phyloP scores from a whole-genome alignment of 2,113 vertebrate species.

The Lepus timidus region DNA sequence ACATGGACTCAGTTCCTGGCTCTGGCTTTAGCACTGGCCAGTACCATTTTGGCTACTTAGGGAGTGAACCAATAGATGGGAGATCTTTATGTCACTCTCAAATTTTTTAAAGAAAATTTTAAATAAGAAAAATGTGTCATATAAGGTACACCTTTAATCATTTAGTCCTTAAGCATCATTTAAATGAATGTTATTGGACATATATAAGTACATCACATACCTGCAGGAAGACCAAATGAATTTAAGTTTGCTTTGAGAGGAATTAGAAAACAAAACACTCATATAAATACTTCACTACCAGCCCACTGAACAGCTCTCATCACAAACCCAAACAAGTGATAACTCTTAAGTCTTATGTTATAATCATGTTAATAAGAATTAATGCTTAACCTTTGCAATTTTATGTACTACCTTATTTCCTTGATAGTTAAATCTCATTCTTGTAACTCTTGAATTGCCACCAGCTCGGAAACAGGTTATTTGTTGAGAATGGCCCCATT shows the following conservation, averaged over 20 bases:
- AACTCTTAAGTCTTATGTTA: neutral
- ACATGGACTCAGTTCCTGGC: no score
- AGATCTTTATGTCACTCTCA: no score
- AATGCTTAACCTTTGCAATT: neutral
- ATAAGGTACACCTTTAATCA: neutral
- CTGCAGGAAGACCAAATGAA: constrained; percentile 36
- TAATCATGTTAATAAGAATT: no score
- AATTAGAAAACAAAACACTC: neutral
- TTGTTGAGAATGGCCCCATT: constrained; percentile 99
- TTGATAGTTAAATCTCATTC: constrained; percentile 98
- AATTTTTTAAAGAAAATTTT: no score
- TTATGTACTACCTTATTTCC: constrained; percentile 95
- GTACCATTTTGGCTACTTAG: no score
- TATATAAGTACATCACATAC: neutral
- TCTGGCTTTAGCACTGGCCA: no score
- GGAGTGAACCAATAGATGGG: no score
- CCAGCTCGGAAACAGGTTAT: constrained; percentile 97
- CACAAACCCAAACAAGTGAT: constrained; percentile 25
- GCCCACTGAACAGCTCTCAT: neutral
- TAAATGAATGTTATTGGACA: constrained; percentile 47
- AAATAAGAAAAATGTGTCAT: constrained; percentile 2
- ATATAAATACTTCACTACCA: constrained; percentile 25
- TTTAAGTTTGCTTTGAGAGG: constrained; percentile 34
- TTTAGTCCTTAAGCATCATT: neutral
- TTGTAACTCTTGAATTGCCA: constrained; percentile 96